A percentile compares a stretch with the other conserved stretches of the same genome.
These are phyloP conservation scores for Rhingia campestris DNA, from an alignment of 2,888 invertebrate species.

Conservation along the genomic window DNA sequence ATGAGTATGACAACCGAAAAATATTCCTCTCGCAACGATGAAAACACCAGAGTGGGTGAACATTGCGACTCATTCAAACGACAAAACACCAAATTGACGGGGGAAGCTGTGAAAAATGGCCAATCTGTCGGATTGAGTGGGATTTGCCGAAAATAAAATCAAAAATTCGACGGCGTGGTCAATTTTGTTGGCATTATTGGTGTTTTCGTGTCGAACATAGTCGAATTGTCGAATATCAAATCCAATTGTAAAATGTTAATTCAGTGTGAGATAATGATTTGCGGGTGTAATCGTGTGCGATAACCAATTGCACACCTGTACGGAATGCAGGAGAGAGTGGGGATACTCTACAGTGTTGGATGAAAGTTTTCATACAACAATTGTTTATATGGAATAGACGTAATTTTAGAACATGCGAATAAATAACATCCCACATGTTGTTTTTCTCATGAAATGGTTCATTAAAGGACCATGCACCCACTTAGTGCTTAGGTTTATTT, in stretches of 20 bases:
- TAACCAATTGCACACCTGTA: slow-evolving; percentile 27
- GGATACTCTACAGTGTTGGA: slow-evolving; percentile 30
- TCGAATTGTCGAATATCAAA: not conserved
- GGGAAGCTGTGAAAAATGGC: not conserved
- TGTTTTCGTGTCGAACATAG: slow-evolving; percentile 6
- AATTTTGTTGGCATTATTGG: slow-evolving; percentile 36
- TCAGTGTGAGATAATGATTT: not conserved
- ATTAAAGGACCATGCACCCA: slow-evolving; percentile 19
- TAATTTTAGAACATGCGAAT: slow-evolving; percentile 15
- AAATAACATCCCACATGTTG: not conserved
- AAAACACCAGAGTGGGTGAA: not conserved
- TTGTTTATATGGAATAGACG: slow-evolving; percentile 7
- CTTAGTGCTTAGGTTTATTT: slow-evolving; percentile 5
- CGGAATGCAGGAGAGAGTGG: not conserved
- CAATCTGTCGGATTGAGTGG: slow-evolving; percentile 37
- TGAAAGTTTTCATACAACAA: slow-evolving; percentile 45
- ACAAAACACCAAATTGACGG: not conserved
- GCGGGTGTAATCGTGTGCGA: slow-evolving; percentile 10
- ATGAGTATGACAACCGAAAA: too few species aligned
- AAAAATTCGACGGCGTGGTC: slow-evolving; percentile 6
- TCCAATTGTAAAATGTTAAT: not conserved
- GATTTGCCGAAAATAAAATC: slow-evolving; percentile 46
- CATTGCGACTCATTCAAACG: slow-evolving; percentile 29
- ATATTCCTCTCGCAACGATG: too few species aligned
- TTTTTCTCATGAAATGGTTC: slow-evolving; percentile 2